A percentile compares a stretch with the other conserved stretches of the same genome.
Conservation (phyloP, 2,797 vertebrate genomes). For the Rhinella marina region DNA sequence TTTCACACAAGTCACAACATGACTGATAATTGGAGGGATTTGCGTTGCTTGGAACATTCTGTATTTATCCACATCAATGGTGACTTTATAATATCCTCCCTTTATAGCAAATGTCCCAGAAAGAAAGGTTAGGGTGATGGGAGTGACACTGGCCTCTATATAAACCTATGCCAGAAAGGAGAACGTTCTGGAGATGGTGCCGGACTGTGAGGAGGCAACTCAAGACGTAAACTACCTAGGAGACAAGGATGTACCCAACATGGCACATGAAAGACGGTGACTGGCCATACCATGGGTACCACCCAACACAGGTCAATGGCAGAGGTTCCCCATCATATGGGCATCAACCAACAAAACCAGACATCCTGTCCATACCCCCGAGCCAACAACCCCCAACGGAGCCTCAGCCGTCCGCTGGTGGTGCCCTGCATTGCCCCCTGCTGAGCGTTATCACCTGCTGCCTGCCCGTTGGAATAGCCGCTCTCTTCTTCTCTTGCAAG, state of each 20-base stretch:
- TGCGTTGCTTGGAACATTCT: background rate
- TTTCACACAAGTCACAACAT: background rate
- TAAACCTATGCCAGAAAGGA: background rate
- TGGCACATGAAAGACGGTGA: background rate
- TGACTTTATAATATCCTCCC: background rate
- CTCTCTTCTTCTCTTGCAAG: constrained; percentile 12
- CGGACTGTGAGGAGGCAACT: background rate
- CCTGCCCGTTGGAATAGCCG: constrained; percentile 19
- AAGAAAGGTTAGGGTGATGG: background rate
- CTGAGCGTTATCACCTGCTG: background rate
- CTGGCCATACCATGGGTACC: background rate
- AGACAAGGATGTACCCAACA: background rate
- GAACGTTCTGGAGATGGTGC: background rate
- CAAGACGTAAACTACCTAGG: background rate
- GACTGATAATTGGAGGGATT: constrained; percentile 19
- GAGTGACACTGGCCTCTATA: background rate
- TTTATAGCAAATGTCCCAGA: background rate
- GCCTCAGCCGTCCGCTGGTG: background rate
- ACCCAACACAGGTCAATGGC: too few relatives aligned
- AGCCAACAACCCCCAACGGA: background rate
- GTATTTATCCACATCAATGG: background rate
- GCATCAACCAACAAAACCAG: background rate
- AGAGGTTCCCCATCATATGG: background rate
- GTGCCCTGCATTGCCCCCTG: background rate
- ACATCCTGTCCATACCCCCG: background rate